Evolutionary conservation across 2,888 invertebrate species (phyloP), one percentile per base, ranked within the genome.

Genomic region (Oxystoma pomonae): DNA sequence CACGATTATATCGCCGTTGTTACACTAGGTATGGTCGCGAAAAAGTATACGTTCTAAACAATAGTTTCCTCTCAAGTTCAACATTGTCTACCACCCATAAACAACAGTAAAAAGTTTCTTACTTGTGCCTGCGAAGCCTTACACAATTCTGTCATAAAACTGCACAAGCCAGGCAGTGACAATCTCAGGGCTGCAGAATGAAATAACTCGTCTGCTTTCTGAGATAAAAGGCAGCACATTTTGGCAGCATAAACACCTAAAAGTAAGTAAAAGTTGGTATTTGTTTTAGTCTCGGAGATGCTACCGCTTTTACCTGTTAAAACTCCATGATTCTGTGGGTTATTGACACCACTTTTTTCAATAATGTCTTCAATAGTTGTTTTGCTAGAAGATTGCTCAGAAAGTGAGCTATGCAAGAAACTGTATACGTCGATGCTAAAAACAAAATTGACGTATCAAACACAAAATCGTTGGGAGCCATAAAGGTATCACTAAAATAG

Each of bases 161-260:
- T 89, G 60, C 90, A 88, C 49, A 98, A 81, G 0, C 96, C 90
- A 7, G 90, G 89, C 59, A 97, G 82, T 70, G 95, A 95, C 57
- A 97, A 83, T 67, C 94, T 90, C 61, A 92, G 86, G 0, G 96
- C 94, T 1, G 96, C 91, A 67, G 94, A 90, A 61, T 94, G 92
- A 80, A 96, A 97, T 60, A 98, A 80, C 71, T 94, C 89, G 76
- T 97, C 97, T 0, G 94, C 93, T 74, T 93, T 91, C 65, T 95
- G 92, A 0, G 95, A 91, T 9, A 98, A 81, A 0, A 93, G 91
- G 79, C 96, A 96, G 62, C 96, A 87, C 0, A 96, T 93, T 74
- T 94, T 91, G 0, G 94, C 92, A 0, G 94, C 92, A 61, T 93
- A 91, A 2, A 90, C 86, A 1, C 91, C 90, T 35, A 35, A 35